Evolutionary conservation across 92 coral and sea anemone species (phyloP).

Genomic region (Diadumene lineata): DNA sequence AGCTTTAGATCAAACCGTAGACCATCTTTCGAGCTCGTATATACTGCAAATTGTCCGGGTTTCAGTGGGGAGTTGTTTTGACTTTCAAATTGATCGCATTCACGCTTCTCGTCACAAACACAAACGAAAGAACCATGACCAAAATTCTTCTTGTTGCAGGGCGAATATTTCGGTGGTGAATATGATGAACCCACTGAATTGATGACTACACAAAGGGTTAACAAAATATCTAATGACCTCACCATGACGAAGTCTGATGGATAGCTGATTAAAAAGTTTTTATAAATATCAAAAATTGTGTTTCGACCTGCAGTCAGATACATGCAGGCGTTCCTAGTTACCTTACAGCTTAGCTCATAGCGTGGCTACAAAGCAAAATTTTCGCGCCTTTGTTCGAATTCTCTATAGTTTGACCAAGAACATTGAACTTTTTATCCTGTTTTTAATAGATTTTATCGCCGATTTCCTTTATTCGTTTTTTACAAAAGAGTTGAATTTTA

Average conservation of each 20-base stretch:
- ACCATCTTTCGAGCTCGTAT: conserved; percentile 83
- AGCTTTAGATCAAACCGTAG: conserved; percentile 66
- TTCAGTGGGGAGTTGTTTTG: conserved; percentile 46
- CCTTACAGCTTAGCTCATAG: conserved; percentile 4
- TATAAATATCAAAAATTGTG: too few species aligned
- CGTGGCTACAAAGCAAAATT: conserved; percentile 23
- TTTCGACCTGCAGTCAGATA: conserved; percentile 9
- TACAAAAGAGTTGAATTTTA: too few species aligned
- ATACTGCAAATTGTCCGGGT: conserved; percentile 69
- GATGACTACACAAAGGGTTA: background rate
- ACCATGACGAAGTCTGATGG: background rate
- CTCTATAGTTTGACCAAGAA: background rate
- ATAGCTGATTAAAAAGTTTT: background rate
- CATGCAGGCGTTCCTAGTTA: conserved; percentile 37
- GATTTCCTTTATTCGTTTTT: too few species aligned
- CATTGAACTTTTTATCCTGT: background rate
- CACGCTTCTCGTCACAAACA: conserved; percentile 55
- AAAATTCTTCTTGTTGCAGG: conserved; percentile 45
- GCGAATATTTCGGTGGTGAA: conserved; percentile 55
- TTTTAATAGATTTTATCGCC: background rate
- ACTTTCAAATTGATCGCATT: conserved; percentile 71
- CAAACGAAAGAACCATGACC: conserved; percentile 77
- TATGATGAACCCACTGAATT: conserved; percentile 16
- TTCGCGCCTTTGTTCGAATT: conserved; percentile 28
- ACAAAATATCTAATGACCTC: background rate